A percentile compares a stretch with the other conserved stretches of the same genome.
Evolutionary conservation across 2,888 invertebrate genomes (phyloP).

Genomic region (Platerodrilus igneus): DNA sequence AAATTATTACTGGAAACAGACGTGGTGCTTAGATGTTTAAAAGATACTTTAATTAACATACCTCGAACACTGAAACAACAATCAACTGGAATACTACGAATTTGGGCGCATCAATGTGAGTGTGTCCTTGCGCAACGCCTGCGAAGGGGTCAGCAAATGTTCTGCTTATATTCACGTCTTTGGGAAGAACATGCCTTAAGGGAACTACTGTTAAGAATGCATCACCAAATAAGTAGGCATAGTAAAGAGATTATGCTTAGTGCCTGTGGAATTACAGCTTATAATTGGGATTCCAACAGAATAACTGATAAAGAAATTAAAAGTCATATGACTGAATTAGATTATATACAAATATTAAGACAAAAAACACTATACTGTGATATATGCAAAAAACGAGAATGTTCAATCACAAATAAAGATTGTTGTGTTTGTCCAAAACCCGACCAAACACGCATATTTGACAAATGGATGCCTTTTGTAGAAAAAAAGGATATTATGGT

Average conservation of each 20-base stretch:
- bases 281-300: constrained; percentile 60
- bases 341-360: constrained; percentile 52
- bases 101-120: constrained; percentile 55
- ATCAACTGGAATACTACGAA: constrained; percentile 50
- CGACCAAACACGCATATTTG: constrained; percentile 37
- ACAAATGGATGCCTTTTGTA: constrained; percentile 73
- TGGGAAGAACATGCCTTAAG: constrained; percentile 59
- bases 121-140: constrained; percentile 58
- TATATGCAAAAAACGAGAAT: constrained; percentile 46
- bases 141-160: constrained; percentile 59
- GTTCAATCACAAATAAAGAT: constrained; percentile 43
- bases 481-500: constrained; percentile 74
- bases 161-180: constrained; percentile 57
- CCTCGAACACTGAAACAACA: constrained; percentile 46
- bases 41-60: constrained; percentile 18
- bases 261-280: constrained; percentile 52
- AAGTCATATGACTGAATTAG: constrained; percentile 56
- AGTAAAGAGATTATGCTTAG: constrained; percentile 55
- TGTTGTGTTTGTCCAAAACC: constrained; percentile 49
- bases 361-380: constrained; percentile 53
- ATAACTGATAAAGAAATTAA: constrained; percentile 55
- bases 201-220: constrained; percentile 51
- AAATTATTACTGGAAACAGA: constrained; percentile 8
- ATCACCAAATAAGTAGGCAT: constrained; percentile 46
- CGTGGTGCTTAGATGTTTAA: constrained; percentile 8